phyloP scores from a whole-genome alignment of 2,888 invertebrate species.

The Chloroclysta siterata region DNA sequence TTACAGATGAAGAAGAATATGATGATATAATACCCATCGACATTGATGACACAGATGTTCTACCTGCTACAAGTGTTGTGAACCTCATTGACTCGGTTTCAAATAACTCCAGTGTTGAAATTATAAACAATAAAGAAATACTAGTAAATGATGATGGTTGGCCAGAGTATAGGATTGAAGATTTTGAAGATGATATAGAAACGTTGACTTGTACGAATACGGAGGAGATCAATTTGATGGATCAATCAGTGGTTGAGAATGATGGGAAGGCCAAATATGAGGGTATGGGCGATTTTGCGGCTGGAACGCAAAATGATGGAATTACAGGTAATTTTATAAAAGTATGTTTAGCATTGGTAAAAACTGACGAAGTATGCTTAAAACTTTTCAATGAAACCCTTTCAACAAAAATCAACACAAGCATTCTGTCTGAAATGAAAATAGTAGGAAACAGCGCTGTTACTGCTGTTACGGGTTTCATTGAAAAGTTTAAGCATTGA shows the following conservation, averaged over 20 bases:
- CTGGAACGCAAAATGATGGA: conserved; percentile 88
- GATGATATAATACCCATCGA: conserved; percentile 61
- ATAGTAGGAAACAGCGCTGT: too few species aligned
- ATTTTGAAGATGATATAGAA: conserved; percentile 70
- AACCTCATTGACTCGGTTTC: conserved; percentile 62
- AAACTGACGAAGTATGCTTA: too few species aligned
- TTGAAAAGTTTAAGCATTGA: too few species aligned
- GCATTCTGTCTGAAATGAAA: too few species aligned
- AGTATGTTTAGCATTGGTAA: not conserved
- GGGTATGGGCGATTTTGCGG: conserved; percentile 84
- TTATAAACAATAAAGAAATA: conserved; percentile 55
- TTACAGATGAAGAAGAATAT: conserved; percentile 42
- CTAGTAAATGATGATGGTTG: conserved; percentile 83
- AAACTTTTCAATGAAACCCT: too few species aligned
- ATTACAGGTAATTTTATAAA: conserved; percentile 76
- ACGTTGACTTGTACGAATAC: conserved; percentile 42
- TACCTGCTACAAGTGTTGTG: conserved; percentile 51
- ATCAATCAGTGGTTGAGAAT: conserved; percentile 54
- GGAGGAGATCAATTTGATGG: conserved; percentile 61
- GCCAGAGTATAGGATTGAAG: conserved; percentile 80
- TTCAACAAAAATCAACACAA: too few species aligned
- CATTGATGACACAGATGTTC: conserved; percentile 53
- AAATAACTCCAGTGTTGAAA: conserved; percentile 49
- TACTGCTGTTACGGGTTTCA: too few species aligned
- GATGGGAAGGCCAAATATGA: conserved; percentile 60